A percentile compares a stretch with the other conserved stretches of the same genome.
These are phyloP conservation scores for Lasioglossum leucozonium DNA, from an alignment of 2,888 invertebrate species.

Conservation along the genomic window DNA sequence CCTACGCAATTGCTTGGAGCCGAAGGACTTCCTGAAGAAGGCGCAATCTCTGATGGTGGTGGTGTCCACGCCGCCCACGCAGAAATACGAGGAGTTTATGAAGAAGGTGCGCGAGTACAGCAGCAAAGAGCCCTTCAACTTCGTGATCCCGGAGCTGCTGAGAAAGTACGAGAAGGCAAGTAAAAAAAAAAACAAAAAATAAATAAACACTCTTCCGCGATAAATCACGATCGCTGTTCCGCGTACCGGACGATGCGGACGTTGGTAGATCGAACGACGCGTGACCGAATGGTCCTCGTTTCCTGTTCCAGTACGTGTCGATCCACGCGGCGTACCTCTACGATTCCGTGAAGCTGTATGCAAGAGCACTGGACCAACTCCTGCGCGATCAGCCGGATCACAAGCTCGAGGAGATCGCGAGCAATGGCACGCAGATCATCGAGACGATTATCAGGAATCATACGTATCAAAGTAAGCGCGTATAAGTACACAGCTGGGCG, in stretches of 20 bases:
- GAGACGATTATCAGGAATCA: conserved; percentile 93
- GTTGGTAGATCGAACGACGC: not conserved
- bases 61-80: conserved; percentile 93
- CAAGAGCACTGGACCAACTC: conserved; percentile 92
- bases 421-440: conserved; percentile 95
- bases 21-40: conserved; percentile 88
- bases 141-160: conserved; percentile 88
- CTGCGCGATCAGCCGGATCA: conserved; percentile 87
- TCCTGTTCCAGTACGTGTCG: conserved; percentile 90
- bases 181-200: not conserved
- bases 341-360: conserved; percentile 97
- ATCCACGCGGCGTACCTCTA: conserved; percentile 97
- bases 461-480: conserved; percentile 92
- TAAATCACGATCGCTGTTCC: too few relatives aligned
- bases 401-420: conserved; percentile 89
- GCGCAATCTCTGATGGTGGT: conserved; percentile 95
- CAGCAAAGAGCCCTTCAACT: conserved; percentile 92
- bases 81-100: conserved; percentile 91
- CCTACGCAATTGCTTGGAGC: conserved; percentile 87
- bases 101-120: conserved; percentile 92
- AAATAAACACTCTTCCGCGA: not conserved
- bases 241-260: not conserved
- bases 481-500: conserved; percentile 69
- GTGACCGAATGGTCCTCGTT: not conserved
- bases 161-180: conserved; percentile 83